Percentiles rank a stretch among this genome's conserved stretches.
These are phyloP conservation scores for Epiblema foenella DNA, from an alignment of 2,888 invertebrate genomes.

Conservation along the genomic window DNA sequence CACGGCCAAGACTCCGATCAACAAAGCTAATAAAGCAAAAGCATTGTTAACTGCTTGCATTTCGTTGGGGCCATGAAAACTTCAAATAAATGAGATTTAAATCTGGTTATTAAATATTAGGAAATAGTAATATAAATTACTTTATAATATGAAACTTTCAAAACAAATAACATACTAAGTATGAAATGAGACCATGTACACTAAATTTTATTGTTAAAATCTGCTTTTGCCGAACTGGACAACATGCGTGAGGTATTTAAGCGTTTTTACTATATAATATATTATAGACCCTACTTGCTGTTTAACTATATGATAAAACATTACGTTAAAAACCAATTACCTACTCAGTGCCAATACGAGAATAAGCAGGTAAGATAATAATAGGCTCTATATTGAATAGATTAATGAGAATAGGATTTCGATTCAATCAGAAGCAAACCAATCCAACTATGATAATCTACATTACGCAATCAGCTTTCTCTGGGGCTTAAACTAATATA, in stretches of 20 bases:
- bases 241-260: neutral
- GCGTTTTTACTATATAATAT: conserved; percentile 1
- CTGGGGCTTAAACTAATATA: conserved; percentile 13
- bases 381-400: conserved; percentile 32
- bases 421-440: conserved; percentile 36
- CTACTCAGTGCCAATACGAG: conserved; percentile 23
- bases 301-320: conserved; percentile 29
- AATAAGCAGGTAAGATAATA: conserved; percentile 28
- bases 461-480: conserved; percentile 36
- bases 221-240: neutral
- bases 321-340: conserved; percentile 38
- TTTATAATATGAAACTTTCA: neutral
- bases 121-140: neutral
- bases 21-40: conserved; percentile 67
- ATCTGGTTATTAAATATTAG: neutral
- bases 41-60: conserved; percentile 42
- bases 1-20: conserved; percentile 75
- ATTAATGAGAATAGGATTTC: neutral
- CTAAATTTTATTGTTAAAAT: neutral
- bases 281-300: neutral
- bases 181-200: neutral
- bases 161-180: neutral
- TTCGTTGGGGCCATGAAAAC: conserved; percentile 18
- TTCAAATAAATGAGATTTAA: neutral
- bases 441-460: conserved; percentile 36